Base-by-base conservation (phyloP, 2,888 invertebrate species). In the Anoplius nigerrimus region DNA sequence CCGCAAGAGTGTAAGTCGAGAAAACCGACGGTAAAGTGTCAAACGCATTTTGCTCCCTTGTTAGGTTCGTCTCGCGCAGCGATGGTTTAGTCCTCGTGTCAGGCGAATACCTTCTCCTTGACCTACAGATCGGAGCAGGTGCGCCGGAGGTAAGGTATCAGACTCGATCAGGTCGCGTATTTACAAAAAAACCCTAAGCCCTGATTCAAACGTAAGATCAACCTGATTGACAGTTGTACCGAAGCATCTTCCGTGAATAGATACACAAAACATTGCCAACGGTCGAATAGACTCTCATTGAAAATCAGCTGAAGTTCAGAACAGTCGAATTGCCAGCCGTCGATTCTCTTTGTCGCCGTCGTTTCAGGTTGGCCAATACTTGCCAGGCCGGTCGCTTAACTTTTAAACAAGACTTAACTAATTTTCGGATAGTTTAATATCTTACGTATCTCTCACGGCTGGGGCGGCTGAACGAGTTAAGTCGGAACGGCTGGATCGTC, bases 371-470 rank as follows among this genome's bases (percentile, higher is more conserved):
- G 18, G 76, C 68, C 75, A 81, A 78, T 81, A 79, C 75, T 74
- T 77, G 67, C 63, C 69, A 62, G 74, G 69, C 70, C 69, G 74
- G 71, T 72, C 72, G 72, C 71, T 71, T 74, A 88, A 88, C 85
- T 87, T 87, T 88, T 84, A 85, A 87, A 84, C 87, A 86, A 85
- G 85, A 84, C 83, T 86, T 84, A 84, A 86, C 86, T 87, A 85
- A 88, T 87, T 88, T 87, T 85, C 85, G 79, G 84, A 85, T 86
- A 87, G 86, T 87, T 88, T 87, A 83, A 87, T 87, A 87, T 86
- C 84, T 84, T 80, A 80, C 78, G 81, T 81, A 84, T 82, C 83
- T 76, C 67, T 76, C 78, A 71, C 74, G 73, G 77, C 74, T 79
- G 74, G 72, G 76, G 82, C 81, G 74, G 80, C 82, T 80, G 86